phyloP scores from a whole-genome alignment of 1,140 invertebrate genomes.

The Paraescarpia echinospica region DNA sequence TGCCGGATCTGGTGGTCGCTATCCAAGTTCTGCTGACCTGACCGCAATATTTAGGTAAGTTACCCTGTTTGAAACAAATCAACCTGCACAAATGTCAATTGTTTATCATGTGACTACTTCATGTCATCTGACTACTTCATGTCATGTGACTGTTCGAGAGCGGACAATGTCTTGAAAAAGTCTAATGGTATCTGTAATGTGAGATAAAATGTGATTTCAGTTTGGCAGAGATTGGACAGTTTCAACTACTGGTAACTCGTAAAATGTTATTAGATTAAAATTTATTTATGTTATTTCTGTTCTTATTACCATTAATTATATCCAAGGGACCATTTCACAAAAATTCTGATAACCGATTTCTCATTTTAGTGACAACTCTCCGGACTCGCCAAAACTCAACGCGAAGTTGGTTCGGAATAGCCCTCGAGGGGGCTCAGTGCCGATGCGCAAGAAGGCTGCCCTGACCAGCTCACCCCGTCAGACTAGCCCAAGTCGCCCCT shows the following conservation, averaged over 20 bases:
- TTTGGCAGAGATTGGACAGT: too few species aligned
- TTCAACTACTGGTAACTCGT: too few species aligned
- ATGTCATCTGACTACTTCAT: too few species aligned
- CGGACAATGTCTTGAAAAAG: too few species aligned
- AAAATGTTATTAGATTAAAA: neutral
- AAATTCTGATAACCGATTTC: neutral
- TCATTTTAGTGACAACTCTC: conserved; percentile 11
- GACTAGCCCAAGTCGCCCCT: conserved; percentile 39
- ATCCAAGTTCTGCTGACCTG: conserved; percentile 15
- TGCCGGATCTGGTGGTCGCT: neutral
- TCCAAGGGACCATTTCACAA: neutral
- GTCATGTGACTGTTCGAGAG: too few species aligned
- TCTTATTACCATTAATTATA: neutral
- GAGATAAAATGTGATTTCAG: too few species aligned
- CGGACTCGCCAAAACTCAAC: conserved; percentile 14
- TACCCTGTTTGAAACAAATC: neutral
- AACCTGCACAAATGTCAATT: too few species aligned
- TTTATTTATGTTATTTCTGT: neutral
- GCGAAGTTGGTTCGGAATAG: neutral
- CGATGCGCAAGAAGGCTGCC: neutral
- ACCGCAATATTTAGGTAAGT: conserved; percentile 18
- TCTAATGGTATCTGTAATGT: too few species aligned
- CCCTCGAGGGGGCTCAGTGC: conserved; percentile 11
- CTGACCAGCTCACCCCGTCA: neutral
- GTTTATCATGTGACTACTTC: too few species aligned